A percentile compares a stretch with the other conserved stretches of the same genome.
phyloP scores from a whole-genome alignment of 2,888 invertebrate genomes.

The Tineola bisselliella region DNA sequence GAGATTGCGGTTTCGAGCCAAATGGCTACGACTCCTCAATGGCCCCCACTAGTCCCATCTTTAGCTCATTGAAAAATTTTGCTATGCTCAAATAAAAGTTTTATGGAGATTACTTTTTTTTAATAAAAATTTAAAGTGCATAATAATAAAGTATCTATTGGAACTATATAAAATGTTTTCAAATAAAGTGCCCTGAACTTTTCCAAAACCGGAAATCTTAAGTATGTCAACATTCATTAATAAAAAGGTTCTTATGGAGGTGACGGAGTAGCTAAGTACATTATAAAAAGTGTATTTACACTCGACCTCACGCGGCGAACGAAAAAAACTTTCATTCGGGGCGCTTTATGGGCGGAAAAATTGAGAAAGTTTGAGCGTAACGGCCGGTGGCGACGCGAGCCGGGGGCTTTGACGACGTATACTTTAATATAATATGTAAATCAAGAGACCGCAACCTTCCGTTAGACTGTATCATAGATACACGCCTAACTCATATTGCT shows the following conservation, averaged over 20 bases:
- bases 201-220: neutral
- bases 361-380: conserved; percentile 66
- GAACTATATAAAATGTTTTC: too few species aligned
- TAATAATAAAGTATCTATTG: too few species aligned
- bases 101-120: neutral
- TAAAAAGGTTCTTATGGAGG: conserved; percentile 44
- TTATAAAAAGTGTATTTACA: conserved; percentile 66
- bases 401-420: conserved; percentile 36
- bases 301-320: conserved; percentile 59
- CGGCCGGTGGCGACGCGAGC: conserved; percentile 58
- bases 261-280: conserved; percentile 59
- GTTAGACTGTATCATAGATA: neutral
- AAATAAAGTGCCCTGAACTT: neutral
- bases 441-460: conserved; percentile 26
- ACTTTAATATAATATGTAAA: conserved; percentile 69
- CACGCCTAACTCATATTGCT: conserved; percentile 48
- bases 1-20: neutral
- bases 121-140: too few species aligned
- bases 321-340: conserved; percentile 56
- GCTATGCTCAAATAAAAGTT: neutral
- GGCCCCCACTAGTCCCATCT: neutral
- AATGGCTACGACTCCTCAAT: neutral
- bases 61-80: neutral
- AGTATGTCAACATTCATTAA: conserved; percentile 28
- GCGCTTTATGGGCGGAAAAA: conserved; percentile 66